Percentiles rank a stretch among this genome's conserved stretches.
phyloP scores from a whole-genome alignment of 2,888 invertebrate species.

The Rhabditoides inermis region DNA sequence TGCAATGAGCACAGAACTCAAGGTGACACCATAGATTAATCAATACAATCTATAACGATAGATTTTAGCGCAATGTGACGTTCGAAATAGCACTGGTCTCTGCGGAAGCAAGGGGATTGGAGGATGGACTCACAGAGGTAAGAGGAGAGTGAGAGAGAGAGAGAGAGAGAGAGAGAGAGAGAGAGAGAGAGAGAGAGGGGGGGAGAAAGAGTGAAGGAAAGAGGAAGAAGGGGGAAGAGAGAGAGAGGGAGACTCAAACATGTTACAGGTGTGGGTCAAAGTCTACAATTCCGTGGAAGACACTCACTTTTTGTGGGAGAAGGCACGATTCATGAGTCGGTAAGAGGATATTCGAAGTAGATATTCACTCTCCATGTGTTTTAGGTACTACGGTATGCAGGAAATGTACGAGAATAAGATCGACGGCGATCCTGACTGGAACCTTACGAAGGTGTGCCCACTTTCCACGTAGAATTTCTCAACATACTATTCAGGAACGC shows the following conservation, averaged over 20 bases:
- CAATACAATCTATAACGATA: too few relatives aligned
- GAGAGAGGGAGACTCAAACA: too few relatives aligned
- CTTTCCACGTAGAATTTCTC: too few relatives aligned
- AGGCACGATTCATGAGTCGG: slow-evolving; percentile 58
- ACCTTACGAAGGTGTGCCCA: slow-evolving; percentile 53
- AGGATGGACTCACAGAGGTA: slow-evolving; percentile 56
- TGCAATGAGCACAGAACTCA: slow-evolving; percentile 59
- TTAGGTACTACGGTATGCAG: slow-evolving; percentile 57
- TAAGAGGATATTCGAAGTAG: slow-evolving; percentile 9
- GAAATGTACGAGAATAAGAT: slow-evolving; percentile 59
- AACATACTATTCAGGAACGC: slow-evolving; percentile 52
- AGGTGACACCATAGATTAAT: slow-evolving; percentile 36
- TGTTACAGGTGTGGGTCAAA: slow-evolving; percentile 55
- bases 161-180: too few relatives aligned
- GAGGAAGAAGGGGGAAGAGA: too few relatives aligned
- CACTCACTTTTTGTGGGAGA: slow-evolving; percentile 59
- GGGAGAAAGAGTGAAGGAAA: too few relatives aligned
- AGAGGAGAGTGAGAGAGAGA: too few relatives aligned
- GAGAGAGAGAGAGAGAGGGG: too few relatives aligned
- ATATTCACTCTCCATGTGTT: not conserved
- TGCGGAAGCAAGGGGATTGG: slow-evolving; percentile 57
- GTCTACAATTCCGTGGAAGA: slow-evolving; percentile 57
- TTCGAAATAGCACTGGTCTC: slow-evolving; percentile 59
- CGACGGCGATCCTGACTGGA: slow-evolving; percentile 57
- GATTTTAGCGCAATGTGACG: slow-evolving; percentile 54